Evolutionary conservation across 2,113 vertebrate genomes (phyloP), one percentile per base, ranked within the genome.

Genomic region (Cyanistes caeruleus): DNA sequence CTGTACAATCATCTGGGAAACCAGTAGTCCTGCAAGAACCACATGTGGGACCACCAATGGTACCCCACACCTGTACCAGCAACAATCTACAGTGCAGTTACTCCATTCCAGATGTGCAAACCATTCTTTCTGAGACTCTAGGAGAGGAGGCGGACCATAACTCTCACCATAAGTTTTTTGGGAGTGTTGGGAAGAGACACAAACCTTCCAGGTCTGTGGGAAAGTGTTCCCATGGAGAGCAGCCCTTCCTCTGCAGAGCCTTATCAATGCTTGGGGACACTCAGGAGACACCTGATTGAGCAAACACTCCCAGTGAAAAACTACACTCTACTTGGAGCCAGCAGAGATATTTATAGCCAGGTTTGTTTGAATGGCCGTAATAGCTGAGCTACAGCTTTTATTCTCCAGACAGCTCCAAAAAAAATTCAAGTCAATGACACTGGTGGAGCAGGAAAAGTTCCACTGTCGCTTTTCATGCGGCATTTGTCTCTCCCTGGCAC

Each of bases 401-500:
- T 63, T 89, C 49, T 72, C 31, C 58, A 82, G 56, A 55, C 2
- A 0, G 44, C 21, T 92, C 72, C 33, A 27, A 67, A 90, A 65
- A 30, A 93, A 52, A 63, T 56, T 44, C 60, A 81, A 44, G 30
- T 39, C 65, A 87, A 87, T 1, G 23, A 35, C 64, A 33, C 64
- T 68, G 58, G 69, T 52, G 52, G 75, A 92, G 53, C 56, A 84
- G 49, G n/a, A 84, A 87, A 90, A 70, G 58, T 94, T 94, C 53
- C n/a, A 18, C 35, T 69, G 62, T 30, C 13, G 18, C 83, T 90
- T 90, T 67, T 90, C 85, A 78, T 15, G 46, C 5, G 7, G 60
- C 67, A 28, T 75, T 90, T 93, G 55, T 90, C 82, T 84, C 55
- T 70, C 63, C 60, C 70, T 81, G 65, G 69, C 80, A 64, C 79